These are phyloP conservation scores for Aspidoscelis tigris DNA, from an alignment of 2,113 vertebrate genomes.

Conservation along the genomic window DNA sequence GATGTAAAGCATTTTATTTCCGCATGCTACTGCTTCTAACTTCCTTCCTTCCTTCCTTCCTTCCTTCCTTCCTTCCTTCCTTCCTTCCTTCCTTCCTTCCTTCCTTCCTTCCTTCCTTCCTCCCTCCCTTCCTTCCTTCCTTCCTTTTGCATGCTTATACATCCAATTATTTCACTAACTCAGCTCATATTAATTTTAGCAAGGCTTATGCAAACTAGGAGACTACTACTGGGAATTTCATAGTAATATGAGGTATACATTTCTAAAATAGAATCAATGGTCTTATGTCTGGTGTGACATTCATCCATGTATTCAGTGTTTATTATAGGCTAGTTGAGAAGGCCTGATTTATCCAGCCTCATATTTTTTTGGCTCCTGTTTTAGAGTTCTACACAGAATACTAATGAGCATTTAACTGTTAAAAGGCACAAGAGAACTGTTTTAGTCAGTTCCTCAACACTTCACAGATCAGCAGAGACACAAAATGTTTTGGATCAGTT, in stretches of 20 bases:
- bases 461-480: background rate
- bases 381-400: background rate
- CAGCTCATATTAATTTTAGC: background rate
- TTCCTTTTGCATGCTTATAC: no score
- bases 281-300: background rate
- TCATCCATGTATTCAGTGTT: background rate
- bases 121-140: no score
- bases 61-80: no score
- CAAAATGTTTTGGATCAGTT: slow-evolving; percentile 52
- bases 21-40: no score
- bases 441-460: slow-evolving; percentile 37
- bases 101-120: no score
- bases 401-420: slow-evolving; percentile 26
- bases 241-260: background rate
- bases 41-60: no score
- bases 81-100: no score
- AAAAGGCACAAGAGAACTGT: slow-evolving; percentile 35
- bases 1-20: no score
- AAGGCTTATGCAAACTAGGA: background rate
- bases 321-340: background rate
- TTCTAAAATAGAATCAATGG: background rate
- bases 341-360: background rate
- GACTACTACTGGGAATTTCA: background rate
- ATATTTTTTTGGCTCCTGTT: background rate
- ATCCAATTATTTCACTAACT: no score